A percentile compares a stretch with the other conserved stretches of the same genome.
Conservation (phyloP, 2,113 vertebrate genomes). For the Orientallactaga bullata region DNA sequence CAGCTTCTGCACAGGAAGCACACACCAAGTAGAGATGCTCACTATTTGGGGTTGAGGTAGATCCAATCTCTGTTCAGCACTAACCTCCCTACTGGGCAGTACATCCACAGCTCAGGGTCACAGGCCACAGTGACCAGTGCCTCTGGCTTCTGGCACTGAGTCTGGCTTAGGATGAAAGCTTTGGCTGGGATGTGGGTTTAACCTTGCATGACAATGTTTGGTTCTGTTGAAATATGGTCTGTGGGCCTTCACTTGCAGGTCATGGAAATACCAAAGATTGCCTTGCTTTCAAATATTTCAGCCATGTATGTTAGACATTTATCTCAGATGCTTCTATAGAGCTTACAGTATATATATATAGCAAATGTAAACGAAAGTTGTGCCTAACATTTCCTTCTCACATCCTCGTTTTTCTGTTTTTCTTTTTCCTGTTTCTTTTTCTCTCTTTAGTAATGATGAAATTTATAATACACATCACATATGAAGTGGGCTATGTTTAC, state of each 20-base stretch:
- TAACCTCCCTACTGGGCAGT: not conserved
- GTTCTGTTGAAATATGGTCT: not conserved
- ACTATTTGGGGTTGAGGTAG: no score
- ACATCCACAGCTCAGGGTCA: not conserved
- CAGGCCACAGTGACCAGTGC: no score
- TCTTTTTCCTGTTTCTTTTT: not conserved
- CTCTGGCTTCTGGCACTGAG: not conserved
- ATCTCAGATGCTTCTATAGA: slow-evolving; percentile 22
- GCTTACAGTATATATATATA: not conserved
- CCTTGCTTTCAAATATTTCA: not conserved
- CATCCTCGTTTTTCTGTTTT: not conserved
- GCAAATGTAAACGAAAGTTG: not conserved
- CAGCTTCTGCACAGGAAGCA: not conserved
- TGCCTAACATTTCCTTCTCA: not conserved
- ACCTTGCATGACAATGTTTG: not conserved
- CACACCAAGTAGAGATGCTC: not conserved
- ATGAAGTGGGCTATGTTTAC: not conserved
- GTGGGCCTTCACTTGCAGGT: not conserved
- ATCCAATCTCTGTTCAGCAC: not conserved
- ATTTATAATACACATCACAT: not conserved
- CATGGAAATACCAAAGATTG: not conserved
- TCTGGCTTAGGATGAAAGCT: not conserved
- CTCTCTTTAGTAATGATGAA: not conserved
- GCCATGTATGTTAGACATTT: not conserved
- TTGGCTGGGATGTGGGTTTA: not conserved